Evolutionary conservation across 1,140 invertebrate species (phyloP).

Genomic region (Polypedilum pembai): DNA sequence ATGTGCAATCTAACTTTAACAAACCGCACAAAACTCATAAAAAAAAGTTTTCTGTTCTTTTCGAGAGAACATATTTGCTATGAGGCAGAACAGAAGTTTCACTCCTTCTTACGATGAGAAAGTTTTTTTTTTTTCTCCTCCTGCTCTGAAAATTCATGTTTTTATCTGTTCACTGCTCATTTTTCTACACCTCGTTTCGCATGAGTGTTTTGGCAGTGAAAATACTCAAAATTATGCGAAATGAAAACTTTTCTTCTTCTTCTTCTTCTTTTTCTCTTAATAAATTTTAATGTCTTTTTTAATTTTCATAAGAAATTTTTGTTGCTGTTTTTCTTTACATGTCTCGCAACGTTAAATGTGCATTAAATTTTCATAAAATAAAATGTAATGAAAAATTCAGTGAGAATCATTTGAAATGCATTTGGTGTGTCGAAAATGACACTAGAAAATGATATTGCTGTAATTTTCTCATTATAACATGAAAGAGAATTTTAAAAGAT

Average conservation of each 20-base stretch:
- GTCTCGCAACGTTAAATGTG: neutral
- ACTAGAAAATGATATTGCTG: too few species aligned
- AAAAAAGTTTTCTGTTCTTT: slow-evolving; percentile 2
- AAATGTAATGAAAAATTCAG: too few species aligned
- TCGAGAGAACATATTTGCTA: neutral
- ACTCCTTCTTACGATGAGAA: neutral
- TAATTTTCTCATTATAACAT: too few species aligned
- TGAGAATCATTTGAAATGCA: too few species aligned
- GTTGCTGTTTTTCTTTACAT: neutral
- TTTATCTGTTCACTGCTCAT: neutral
- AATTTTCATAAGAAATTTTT: neutral
- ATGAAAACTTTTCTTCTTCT: neutral
- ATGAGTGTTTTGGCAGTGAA: neutral
- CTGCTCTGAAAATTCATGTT: neutral
- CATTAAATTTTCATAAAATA: too few species aligned
- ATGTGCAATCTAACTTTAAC: neutral
- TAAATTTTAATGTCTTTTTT: neutral
- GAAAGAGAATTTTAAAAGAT: too few species aligned
- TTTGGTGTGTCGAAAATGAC: too few species aligned
- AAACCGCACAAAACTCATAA: slow-evolving; percentile 7
- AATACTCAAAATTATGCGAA: neutral
- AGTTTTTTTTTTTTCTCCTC: neutral
- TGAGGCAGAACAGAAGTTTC: neutral
- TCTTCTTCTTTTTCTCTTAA: too few species aligned
- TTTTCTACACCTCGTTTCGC: neutral